Evolutionary conservation across 2,888 invertebrate genomes (phyloP).

Genomic region (Scelioninae gen. 1): DNA sequence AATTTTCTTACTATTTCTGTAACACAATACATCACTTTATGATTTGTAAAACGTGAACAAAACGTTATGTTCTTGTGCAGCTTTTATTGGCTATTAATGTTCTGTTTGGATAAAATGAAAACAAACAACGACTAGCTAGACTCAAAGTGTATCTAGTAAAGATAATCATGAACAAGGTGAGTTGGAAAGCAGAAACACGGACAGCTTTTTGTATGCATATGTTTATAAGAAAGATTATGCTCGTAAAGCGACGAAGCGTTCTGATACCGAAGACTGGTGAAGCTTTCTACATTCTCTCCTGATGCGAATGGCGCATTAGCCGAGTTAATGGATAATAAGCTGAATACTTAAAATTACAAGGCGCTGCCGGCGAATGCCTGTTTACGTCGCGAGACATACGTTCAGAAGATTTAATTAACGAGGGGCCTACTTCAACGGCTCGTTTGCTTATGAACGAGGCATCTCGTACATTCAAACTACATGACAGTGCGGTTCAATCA

Average conservation of each 20-base stretch:
- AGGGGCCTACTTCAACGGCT: constrained; percentile 64
- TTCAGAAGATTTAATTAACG: constrained; percentile 70
- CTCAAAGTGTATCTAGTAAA: too few relatives aligned
- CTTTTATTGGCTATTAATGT: too few relatives aligned
- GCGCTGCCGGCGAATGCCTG: constrained; percentile 62
- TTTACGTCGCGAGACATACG: constrained; percentile 66
- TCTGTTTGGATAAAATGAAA: too few relatives aligned
- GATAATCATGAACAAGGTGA: too few relatives aligned
- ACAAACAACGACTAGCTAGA: too few relatives aligned
- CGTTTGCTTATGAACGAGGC: constrained; percentile 52
- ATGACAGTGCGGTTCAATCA: constrained; percentile 47
- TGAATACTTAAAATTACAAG: constrained; percentile 65
- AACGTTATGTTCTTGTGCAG: too few relatives aligned
- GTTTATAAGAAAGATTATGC: constrained; percentile 34
- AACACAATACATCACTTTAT: too few relatives aligned
- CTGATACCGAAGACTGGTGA: constrained; percentile 24
- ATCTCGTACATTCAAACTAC: constrained; percentile 26
- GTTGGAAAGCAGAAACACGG: too few relatives aligned
- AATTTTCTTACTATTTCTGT: too few relatives aligned
- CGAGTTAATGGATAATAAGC: constrained; percentile 68
- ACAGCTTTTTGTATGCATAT: too few relatives aligned
- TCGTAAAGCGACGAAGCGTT: too few relatives aligned
- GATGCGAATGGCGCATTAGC: constrained; percentile 65
- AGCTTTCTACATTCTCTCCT: constrained; percentile 49
- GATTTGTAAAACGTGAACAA: too few relatives aligned